Percentiles rank a stretch among this genome's conserved stretches.
phyloP scores from a whole-genome alignment of 2,888 invertebrate genomes.

The Neoaliturus tenellus region DNA sequence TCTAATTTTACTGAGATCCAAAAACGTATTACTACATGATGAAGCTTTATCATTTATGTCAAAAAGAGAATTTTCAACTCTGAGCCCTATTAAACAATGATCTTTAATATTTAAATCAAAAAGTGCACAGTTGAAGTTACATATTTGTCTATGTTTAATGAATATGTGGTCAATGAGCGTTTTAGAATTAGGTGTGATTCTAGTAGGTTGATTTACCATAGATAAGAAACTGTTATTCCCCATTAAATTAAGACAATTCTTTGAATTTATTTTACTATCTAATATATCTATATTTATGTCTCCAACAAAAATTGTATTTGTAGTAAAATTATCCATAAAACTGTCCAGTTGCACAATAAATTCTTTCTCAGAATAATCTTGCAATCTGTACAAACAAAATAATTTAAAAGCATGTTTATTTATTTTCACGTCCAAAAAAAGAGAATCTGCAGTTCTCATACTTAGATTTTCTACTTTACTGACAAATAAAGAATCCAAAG shows the following conservation, averaged over 20 bases:
- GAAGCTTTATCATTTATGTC: neutral
- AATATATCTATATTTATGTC: constrained; percentile 6
- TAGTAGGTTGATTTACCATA: neutral
- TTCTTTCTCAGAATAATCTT: neutral
- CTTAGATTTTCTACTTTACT: neutral
- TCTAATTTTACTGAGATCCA: neutral
- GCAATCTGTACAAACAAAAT: neutral
- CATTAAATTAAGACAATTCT: neutral
- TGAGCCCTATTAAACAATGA: constrained; percentile 15
- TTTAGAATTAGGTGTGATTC: neutral
- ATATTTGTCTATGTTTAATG: neutral
- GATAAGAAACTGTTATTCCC: neutral
- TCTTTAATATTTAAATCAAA: constrained; percentile 5
- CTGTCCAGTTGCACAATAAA: neutral
- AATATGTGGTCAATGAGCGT: constrained; percentile 16
- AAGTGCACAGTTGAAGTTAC: constrained; percentile 2
- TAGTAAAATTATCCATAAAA: neutral
- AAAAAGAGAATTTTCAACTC: neutral
- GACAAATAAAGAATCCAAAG: neutral
- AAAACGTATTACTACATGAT: neutral
- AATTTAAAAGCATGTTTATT: neutral
- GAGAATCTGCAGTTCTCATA: neutral
- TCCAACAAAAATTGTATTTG: neutral
- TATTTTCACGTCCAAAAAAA: neutral
- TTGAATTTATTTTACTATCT: neutral